Evolutionary conservation across 2,113 vertebrate genomes (phyloP), one percentile per base, ranked within the genome.

Genomic region (Hippocampus abdominalis): DNA sequence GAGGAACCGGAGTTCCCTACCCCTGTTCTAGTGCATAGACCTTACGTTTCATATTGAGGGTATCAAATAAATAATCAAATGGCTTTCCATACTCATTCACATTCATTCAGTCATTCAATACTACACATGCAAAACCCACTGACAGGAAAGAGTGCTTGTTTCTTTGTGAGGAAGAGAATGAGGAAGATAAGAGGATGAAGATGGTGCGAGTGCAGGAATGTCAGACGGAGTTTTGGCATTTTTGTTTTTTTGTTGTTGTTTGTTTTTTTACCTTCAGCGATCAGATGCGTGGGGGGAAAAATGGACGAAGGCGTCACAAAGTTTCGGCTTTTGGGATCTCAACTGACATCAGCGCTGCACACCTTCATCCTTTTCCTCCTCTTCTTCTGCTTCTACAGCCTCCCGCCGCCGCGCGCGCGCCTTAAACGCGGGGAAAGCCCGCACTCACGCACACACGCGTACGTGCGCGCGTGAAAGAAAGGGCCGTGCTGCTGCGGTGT

Each of bases 331-430:
- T 53, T 10, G 57, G 25, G 18, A 16, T 67, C 51, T 40, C 61
- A n/a, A 40, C 61, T 63, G 61, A 40, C 65, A 39, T 54, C 51
- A 39, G 51, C 51, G 57, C 7, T 23, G 27, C 57, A 48, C 23
- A 36, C 48, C 66, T 68, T 68, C 66, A 68, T 68, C 66, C 23
- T 53, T 29, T 49, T 54, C 48, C 66, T 66, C 66, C 66, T 68
- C 66, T 21, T 68, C 66, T 11, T 32, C 51, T 54, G 66, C 20
- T 51, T 68, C 66, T 54, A 3, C 51, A 39, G 66, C 51, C 66
- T 68, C 51, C 23, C 46, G 64, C 39, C 25, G 42, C 15, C 64
- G 25, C 64, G 27, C 13, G 25, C 42, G 46, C 64, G 32, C 16
- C 29, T 68, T 68, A 23, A 56, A 39, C 51, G 29, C 27, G 29